Base-by-base conservation (phyloP, 35 echinoderm and acorn worm species). In the Hemicentrotus pulcherrimus region DNA sequence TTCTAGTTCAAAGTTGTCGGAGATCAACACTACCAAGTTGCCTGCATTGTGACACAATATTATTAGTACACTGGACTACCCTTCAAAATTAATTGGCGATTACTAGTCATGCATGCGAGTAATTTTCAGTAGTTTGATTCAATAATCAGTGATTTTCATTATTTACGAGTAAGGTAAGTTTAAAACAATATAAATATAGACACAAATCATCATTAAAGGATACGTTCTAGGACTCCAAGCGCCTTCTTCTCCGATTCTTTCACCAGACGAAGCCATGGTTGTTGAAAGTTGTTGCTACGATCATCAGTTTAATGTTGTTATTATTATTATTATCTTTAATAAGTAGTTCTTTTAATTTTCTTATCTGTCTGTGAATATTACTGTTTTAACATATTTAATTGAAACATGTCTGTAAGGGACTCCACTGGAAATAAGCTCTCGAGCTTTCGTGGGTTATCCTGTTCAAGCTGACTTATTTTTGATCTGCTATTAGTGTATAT, bases 171-270 rank as follows among this genome's bases (percentile, higher is more conserved):
- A 41, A 41, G 35, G 35, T 41, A 41, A 41, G 35, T 86, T 52
- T 33, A 52, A 13, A 31, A 59, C 6, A 95, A 91, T 46, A 11
- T 86, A 11, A 31, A 65, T 33, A 33, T n/a, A 31, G 12, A 87
- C 45, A 85, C 28, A 50, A 70, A 50, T 32, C 46, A 86, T 71
- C 47, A 19, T 13, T 12, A 94, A 97, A 99, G 98, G 98, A 99
- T 99, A 99, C 98, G 98, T 96, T 99, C 96, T 61, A 99, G 91
- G 95, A 95, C 97, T n/a, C 91, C 96, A 99, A 52, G 98, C 98
- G 32, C 98, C 98, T 47, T 97, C 97, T 94, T 96, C 96, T 13
- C 96, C 96, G 89, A 97, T 90, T 50, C 96, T 86, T 47, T 98
- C 95, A 6, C 86, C 95, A 47, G 61, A 50, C 58, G 95, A 94